A percentile compares a stretch with the other conserved stretches of the same genome.
phyloP scores from a whole-genome alignment of 2,113 vertebrate species.

The Silurus glanis region DNA sequence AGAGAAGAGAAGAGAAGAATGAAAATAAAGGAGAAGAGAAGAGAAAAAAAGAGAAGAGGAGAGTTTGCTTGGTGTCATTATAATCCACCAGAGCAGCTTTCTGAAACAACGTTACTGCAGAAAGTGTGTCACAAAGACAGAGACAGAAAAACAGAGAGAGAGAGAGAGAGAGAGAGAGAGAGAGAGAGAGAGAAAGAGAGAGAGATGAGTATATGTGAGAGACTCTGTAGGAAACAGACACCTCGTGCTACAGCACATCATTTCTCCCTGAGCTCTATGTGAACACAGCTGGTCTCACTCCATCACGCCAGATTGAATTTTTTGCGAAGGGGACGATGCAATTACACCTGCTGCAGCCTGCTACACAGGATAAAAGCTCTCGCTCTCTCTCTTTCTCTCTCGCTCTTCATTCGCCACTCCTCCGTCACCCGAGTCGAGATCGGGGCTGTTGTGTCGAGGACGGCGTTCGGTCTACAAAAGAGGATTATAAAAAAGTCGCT shows the following conservation, averaged over 20 bases:
- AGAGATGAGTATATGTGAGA: neutral
- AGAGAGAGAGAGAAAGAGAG: neutral
- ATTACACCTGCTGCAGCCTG: slow-evolving; percentile 41
- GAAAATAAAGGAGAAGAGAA: neutral
- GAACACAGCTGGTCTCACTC: slow-evolving; percentile 52
- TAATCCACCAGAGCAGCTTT: slow-evolving; percentile 22
- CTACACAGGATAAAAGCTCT: slow-evolving; percentile 43
- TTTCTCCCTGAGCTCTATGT: slow-evolving; percentile 43
- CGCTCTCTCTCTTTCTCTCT: slow-evolving; percentile 16
- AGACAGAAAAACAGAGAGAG: neutral
- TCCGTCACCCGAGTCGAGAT: slow-evolving; percentile 11
- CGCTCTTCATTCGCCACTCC: slow-evolving; percentile 22
- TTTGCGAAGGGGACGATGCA: slow-evolving; percentile 36
- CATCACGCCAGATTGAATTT: slow-evolving; percentile 49
- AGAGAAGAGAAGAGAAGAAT: neutral
- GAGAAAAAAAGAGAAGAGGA: no score
- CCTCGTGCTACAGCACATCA: neutral
- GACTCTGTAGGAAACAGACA: neutral
- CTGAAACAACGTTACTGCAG: slow-evolving; percentile 2
- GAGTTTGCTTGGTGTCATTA: neutral
- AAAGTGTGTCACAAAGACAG: neutral
- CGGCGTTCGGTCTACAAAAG: slow-evolving; percentile 9
- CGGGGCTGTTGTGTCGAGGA: slow-evolving; percentile 19
- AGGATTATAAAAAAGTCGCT: slow-evolving; percentile 7
- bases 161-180: neutral